Conservation (phyloP, 2,888 invertebrate species). For the Brachypterus glaber region DNA sequence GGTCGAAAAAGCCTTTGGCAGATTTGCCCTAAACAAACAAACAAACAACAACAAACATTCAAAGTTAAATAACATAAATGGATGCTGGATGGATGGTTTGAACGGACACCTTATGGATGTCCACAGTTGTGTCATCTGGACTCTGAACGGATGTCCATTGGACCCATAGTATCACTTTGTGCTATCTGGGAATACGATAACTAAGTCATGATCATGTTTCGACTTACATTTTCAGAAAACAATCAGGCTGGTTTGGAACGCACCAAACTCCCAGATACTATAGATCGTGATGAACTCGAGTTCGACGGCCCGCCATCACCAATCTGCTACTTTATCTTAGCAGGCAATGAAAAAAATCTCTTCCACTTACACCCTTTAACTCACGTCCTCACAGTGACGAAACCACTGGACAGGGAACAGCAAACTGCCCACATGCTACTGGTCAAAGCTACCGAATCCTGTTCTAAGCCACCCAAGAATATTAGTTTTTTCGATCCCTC, state of each 20-base stretch:
- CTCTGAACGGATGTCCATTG: too few relatives aligned
- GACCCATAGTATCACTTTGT: too few relatives aligned
- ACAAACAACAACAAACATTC: too few relatives aligned
- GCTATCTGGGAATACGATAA: too few relatives aligned
- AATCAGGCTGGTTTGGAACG: slow-evolving; percentile 54
- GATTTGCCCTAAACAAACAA: too few relatives aligned
- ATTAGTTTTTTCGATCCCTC: slow-evolving; percentile 46
- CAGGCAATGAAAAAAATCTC: slow-evolving; percentile 63
- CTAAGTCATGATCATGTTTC: too few relatives aligned
- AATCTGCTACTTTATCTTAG: slow-evolving; percentile 89
- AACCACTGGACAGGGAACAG: slow-evolving; percentile 67
- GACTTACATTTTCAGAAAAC: slow-evolving; percentile 50
- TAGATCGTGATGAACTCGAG: slow-evolving; percentile 78
- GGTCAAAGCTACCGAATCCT: slow-evolving; percentile 78
- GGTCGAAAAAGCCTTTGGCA: too few relatives aligned
- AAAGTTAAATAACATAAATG: too few relatives aligned
- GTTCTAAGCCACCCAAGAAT: slow-evolving; percentile 51
- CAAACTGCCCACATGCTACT: slow-evolving; percentile 58
- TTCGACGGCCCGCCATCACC: slow-evolving; percentile 66
- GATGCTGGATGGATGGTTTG: too few relatives aligned
- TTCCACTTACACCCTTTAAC: slow-evolving; percentile 64
- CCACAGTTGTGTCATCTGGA: too few relatives aligned
- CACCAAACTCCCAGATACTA: slow-evolving; percentile 64
- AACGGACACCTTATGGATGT: too few relatives aligned
- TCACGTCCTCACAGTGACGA: slow-evolving; percentile 51